phyloP scores from a whole-genome alignment of 2,888 invertebrate genomes.

The Philhelius pedissequus region DNA sequence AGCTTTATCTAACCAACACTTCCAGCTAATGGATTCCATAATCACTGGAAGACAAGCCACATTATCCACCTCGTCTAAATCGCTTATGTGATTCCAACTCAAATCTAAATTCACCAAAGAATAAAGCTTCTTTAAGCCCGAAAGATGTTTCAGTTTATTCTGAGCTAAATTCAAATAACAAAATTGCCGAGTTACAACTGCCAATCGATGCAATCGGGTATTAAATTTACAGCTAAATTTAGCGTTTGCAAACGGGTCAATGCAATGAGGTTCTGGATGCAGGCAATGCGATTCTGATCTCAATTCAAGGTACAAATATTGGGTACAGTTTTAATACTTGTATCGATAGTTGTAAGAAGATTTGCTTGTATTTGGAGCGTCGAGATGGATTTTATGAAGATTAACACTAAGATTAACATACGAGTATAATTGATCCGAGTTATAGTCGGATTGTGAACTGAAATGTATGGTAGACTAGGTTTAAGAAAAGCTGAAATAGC shows the following conservation, averaged over 20 bases:
- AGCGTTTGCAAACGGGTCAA: conserved; percentile 88
- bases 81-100: conserved; percentile 89
- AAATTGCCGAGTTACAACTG: conserved; percentile 94
- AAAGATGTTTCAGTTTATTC: conserved; percentile 87
- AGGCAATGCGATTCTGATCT: conserved; percentile 88
- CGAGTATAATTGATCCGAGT: conserved; percentile 85
- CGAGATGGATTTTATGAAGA: conserved; percentile 83
- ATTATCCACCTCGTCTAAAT: conserved; percentile 89
- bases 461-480: conserved; percentile 79
- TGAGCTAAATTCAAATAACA: conserved; percentile 90
- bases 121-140: conserved; percentile 89
- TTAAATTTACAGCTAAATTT: conserved; percentile 89
- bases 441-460: conserved; percentile 77
- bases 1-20: conserved; percentile 75
- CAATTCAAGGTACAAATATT: conserved; percentile 86
- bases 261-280: conserved; percentile 87
- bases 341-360: conserved; percentile 87
- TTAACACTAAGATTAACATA: conserved; percentile 91
- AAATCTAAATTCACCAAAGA: conserved; percentile 92
- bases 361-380: conserved; percentile 69
- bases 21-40: conserved; percentile 91
- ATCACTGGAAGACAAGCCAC: conserved; percentile 91
- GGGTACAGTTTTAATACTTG: conserved; percentile 88
- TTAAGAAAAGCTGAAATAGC: conserved; percentile 75
- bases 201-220: conserved; percentile 86